Conservation (phyloP, 2,113 vertebrate species). For the Nerophis ophidion region DNA sequence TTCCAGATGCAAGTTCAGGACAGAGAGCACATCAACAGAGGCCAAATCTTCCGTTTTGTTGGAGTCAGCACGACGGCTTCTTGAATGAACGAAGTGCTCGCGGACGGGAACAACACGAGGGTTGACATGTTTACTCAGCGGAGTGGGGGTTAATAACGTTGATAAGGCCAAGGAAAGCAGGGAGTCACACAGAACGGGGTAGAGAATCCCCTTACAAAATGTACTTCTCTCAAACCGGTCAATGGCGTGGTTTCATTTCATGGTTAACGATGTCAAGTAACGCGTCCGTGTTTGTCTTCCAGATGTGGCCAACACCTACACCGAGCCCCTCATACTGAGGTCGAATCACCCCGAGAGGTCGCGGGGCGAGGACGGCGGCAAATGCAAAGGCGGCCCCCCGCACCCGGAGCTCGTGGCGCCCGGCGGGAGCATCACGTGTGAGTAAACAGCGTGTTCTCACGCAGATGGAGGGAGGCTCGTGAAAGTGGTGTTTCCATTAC, state of each 20-base stretch:
- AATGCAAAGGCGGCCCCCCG: constrained; percentile 48
- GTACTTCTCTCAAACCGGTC: neutral
- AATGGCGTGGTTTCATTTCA: constrained; percentile 7
- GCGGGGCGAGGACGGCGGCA: constrained; percentile 36
- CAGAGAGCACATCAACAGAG: constrained; percentile 50
- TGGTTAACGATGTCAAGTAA: neutral
- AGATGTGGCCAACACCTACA: constrained; percentile 60
- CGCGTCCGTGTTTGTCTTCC: constrained; percentile 31
- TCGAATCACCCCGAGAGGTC: constrained; percentile 48
- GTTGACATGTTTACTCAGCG: constrained; percentile 26
- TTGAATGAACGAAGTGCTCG: constrained; percentile 55
- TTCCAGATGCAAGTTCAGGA: constrained; percentile 64
- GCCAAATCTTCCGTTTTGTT: constrained; percentile 61
- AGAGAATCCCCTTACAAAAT: constrained; percentile 1
- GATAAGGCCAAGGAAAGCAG: constrained; percentile 6
- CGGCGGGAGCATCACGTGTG: constrained; percentile 68
- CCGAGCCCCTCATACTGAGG: constrained; percentile 61
- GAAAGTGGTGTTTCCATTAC: constrained; percentile 60
- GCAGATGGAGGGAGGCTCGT: constrained; percentile 18
- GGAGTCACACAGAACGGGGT: neutral
- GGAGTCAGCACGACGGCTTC: constrained; percentile 57
- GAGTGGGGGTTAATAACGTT: constrained; percentile 11
- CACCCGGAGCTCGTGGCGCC: constrained; percentile 45
- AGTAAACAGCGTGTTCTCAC: constrained; percentile 41
- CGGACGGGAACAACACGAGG: constrained; percentile 48